Conservation (phyloP, 2,797 vertebrate species). For the Rhyacichthys aspro region DNA sequence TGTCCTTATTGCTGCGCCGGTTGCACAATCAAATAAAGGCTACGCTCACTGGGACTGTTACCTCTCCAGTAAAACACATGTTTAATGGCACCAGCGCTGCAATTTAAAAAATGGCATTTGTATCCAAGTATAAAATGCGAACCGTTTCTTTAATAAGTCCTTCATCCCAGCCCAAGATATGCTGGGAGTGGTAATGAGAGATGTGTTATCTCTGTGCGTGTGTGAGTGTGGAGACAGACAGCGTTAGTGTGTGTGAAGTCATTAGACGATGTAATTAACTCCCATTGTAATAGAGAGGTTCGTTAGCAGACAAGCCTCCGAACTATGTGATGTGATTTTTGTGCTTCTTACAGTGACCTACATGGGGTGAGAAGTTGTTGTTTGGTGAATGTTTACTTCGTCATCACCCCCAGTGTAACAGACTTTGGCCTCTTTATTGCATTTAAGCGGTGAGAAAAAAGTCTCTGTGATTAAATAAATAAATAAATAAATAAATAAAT, state of each 20-base stretch:
- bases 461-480: slow-evolving; percentile 10
- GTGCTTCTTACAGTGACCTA: slow-evolving; percentile 47
- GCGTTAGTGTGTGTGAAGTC: slow-evolving; percentile 49
- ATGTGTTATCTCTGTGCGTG: slow-evolving; percentile 66
- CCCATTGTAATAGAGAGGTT: slow-evolving; percentile 59
- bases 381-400: slow-evolving; percentile 13
- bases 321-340: slow-evolving; percentile 28
- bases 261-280: slow-evolving; percentile 76
- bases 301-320: slow-evolving; percentile 45
- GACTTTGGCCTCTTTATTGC: slow-evolving; percentile 23
- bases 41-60: background rate
- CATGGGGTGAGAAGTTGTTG: slow-evolving; percentile 30
- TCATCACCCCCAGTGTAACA: background rate
- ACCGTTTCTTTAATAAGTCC: slow-evolving; percentile 50
- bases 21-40: slow-evolving; percentile 2
- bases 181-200: slow-evolving; percentile 66
- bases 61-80: slow-evolving; percentile 2
- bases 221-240: slow-evolving; percentile 62
- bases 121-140: slow-evolving; percentile 29
- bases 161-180: slow-evolving; percentile 45
- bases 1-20: background rate
- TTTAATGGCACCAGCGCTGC: slow-evolving; percentile 1
- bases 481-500: slow-evolving; percentile 18
- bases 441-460: background rate
- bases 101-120: slow-evolving; percentile 24